A percentile compares a stretch with the other conserved stretches of the same genome.
Conservation (phyloP, 2,797 vertebrate genomes). For the Bovichtus variegatus region DNA sequence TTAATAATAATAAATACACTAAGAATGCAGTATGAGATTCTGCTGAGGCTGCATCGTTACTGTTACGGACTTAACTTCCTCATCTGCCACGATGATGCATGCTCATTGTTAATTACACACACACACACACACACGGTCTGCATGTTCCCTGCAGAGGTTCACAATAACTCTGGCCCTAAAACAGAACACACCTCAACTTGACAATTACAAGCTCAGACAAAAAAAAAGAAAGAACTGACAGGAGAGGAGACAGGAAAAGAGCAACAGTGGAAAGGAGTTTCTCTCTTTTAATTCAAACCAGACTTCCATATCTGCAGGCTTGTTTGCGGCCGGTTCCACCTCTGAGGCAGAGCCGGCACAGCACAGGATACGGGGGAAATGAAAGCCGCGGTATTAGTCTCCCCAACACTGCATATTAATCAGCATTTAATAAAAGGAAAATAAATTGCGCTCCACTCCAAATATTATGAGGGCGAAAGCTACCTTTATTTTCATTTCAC, state of each 20-base stretch:
- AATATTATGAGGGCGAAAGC: slow-evolving; percentile 91
- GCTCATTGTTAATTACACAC: slow-evolving; percentile 48
- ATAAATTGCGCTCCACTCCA: slow-evolving; percentile 92
- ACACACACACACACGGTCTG: slow-evolving; percentile 21
- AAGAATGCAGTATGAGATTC: slow-evolving; percentile 36
- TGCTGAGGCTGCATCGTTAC: slow-evolving; percentile 51
- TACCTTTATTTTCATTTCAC: slow-evolving; percentile 83
- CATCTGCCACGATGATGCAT: slow-evolving; percentile 52
- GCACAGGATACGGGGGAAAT: slow-evolving; percentile 91
- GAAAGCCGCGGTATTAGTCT: slow-evolving; percentile 91
- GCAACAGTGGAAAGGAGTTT: slow-evolving; percentile 79
- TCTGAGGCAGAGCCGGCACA: slow-evolving; percentile 80
- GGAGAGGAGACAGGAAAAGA: slow-evolving; percentile 64
- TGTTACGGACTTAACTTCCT: slow-evolving; percentile 57
- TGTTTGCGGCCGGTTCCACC: slow-evolving; percentile 68
- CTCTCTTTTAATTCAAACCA: slow-evolving; percentile 91
- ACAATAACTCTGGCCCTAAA: slow-evolving; percentile 58
- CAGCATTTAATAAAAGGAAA: slow-evolving; percentile 96
- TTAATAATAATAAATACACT: not conserved
- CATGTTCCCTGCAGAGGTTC: slow-evolving; percentile 53
- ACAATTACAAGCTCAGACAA: slow-evolving; percentile 71
- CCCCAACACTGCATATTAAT: slow-evolving; percentile 96
- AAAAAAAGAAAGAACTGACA: slow-evolving; percentile 35
- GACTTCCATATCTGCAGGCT: slow-evolving; percentile 84
- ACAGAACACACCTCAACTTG: slow-evolving; percentile 69